Percentiles rank a stretch among this genome's conserved stretches.
Conservation (phyloP, 2,113 vertebrate species). For the Pelecanus crispus region DNA sequence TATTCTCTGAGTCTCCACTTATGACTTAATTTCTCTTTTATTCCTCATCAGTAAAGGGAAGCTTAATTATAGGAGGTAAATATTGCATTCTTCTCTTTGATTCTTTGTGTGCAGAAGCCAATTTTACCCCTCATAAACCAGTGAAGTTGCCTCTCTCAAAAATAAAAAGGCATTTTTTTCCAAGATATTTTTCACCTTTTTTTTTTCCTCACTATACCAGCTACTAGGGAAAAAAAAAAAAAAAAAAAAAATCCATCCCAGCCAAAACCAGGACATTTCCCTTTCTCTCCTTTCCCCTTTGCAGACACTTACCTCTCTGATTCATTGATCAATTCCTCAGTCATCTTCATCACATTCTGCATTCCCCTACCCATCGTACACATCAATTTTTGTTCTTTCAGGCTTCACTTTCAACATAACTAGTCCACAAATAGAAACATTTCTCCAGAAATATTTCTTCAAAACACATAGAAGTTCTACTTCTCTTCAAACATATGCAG, state of each 20-base stretch:
- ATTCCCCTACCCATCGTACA: background rate
- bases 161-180: fast-evolving
- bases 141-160: background rate
- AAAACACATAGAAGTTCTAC: background rate
- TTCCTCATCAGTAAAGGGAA: background rate
- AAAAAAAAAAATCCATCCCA: too few relatives aligned
- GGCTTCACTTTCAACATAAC: background rate
- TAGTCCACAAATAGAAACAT: background rate
- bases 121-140: background rate
- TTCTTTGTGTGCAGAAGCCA: background rate
- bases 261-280: background rate
- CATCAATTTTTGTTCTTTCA: background rate
- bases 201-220: background rate
- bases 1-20: background rate
- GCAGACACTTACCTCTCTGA: background rate
- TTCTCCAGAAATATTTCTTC: background rate
- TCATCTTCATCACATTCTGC: background rate
- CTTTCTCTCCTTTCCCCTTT: background rate
- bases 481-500: background rate
- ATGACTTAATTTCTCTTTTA: background rate
- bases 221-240: too few relatives aligned
- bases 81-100: background rate
- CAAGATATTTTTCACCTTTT: too few relatives aligned
- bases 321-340: background rate
- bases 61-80: background rate